A percentile compares a stretch with the other conserved stretches of the same genome.
These are phyloP conservation scores for Ascaphus truei DNA, from an alignment of 2,113 vertebrate species.

Conservation along the genomic window DNA sequence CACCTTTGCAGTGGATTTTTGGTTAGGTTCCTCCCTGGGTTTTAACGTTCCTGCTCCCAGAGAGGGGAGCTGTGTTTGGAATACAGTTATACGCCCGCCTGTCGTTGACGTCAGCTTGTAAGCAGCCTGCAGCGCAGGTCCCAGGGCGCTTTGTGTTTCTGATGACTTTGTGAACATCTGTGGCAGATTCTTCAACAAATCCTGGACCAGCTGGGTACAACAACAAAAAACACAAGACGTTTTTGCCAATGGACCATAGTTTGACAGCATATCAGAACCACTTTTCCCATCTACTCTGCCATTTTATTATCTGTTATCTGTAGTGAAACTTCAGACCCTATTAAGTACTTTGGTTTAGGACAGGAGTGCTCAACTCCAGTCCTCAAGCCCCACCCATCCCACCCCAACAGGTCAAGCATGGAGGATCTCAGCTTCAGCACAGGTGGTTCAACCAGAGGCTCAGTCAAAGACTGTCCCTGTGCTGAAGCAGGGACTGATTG, in stretches of 20 bases:
- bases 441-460: too few species aligned
- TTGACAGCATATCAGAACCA: slow-evolving; percentile 46
- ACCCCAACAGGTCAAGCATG: too few species aligned
- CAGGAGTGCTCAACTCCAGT: too few species aligned
- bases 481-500: too few species aligned
- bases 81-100: slow-evolving; percentile 88
- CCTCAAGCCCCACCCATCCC: too few species aligned
- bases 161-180: slow-evolving; percentile 87
- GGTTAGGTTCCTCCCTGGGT: slow-evolving; percentile 88
- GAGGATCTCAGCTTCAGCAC: too few species aligned
- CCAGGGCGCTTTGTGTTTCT: slow-evolving; percentile 93
- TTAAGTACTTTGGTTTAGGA: too few species aligned
- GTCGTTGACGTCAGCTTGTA: slow-evolving; percentile 92
- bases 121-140: slow-evolving; percentile 87
- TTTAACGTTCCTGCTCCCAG: slow-evolving; percentile 84
- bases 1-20: slow-evolving; percentile 86
- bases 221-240: slow-evolving; percentile 13
- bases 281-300: too few species aligned
- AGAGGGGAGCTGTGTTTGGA: slow-evolving; percentile 92
- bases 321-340: too few species aligned
- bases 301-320: too few species aligned
- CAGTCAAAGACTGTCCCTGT: too few species aligned
- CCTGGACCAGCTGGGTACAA: slow-evolving; percentile 80
- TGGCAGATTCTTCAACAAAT: slow-evolving; percentile 84
- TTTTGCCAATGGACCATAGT: slow-evolving; percentile 6